Evolutionary conservation across 2,888 invertebrate genomes (phyloP).

Genomic region (Latheticus oryzae): DNA sequence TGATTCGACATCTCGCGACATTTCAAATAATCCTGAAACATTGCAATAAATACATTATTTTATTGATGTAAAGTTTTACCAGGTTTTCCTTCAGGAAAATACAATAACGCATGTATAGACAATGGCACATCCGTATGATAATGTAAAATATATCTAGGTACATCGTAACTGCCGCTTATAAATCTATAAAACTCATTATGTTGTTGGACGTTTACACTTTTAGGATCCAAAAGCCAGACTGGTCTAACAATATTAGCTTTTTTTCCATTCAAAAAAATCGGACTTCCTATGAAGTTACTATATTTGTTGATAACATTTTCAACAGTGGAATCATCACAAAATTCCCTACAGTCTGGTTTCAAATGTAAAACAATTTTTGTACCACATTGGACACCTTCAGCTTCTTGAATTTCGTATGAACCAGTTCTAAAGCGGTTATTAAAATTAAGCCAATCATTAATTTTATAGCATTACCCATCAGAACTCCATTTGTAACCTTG

Average conservation of each 20-base stretch:
- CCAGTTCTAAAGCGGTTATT: no score
- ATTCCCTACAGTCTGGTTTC: slow-evolving; percentile 89
- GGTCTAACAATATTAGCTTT: slow-evolving; percentile 91
- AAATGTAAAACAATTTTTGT: slow-evolving; percentile 94
- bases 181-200: slow-evolving; percentile 95
- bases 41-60: not conserved
- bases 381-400: slow-evolving; percentile 85
- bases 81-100: slow-evolving; percentile 88
- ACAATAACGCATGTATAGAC: slow-evolving; percentile 89
- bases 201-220: slow-evolving; percentile 85
- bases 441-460: not conserved
- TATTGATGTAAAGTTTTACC: slow-evolving; percentile 53
- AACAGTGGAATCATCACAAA: slow-evolving; percentile 86
- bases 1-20: slow-evolving; percentile 85
- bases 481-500: slow-evolving; percentile 89
- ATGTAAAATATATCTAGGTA: slow-evolving; percentile 89
- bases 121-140: slow-evolving; percentile 94
- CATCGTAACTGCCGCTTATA: slow-evolving; percentile 86
- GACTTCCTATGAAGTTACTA: slow-evolving; percentile 96
- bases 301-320: slow-evolving; percentile 92
- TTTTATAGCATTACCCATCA: slow-evolving; percentile 77
- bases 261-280: slow-evolving; percentile 90
- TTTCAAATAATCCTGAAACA: slow-evolving; percentile 81
- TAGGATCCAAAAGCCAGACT: slow-evolving; percentile 93
- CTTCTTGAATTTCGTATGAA: slow-evolving; percentile 88